A percentile compares a stretch with the other conserved stretches of the same genome.
phyloP scores from a whole-genome alignment of 2,888 invertebrate genomes.

The Trichopoda pennipes region DNA sequence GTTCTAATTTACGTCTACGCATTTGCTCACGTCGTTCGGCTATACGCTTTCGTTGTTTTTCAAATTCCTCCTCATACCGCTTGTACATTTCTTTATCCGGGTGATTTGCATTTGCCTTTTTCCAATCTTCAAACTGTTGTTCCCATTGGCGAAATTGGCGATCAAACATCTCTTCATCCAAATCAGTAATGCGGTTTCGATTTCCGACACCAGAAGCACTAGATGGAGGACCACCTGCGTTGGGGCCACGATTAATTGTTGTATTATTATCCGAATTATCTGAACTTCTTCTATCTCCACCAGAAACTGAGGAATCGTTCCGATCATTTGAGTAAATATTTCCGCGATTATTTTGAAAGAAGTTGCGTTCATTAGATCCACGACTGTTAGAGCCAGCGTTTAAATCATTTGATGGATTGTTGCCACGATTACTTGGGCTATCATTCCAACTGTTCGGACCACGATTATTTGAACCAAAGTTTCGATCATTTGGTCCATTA shows the following conservation, averaged over 20 bases:
- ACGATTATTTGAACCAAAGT: slow-evolving; percentile 40
- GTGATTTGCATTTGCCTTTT: slow-evolving; percentile 93
- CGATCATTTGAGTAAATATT: slow-evolving; percentile 27
- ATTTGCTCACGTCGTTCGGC: slow-evolving; percentile 91
- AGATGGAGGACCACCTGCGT: neutral
- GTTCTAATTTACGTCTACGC: slow-evolving; percentile 83
- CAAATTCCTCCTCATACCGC: slow-evolving; percentile 94
- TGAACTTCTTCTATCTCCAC: neutral
- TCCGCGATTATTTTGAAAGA: neutral
- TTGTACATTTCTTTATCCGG: slow-evolving; percentile 93
- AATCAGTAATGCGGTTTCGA: slow-evolving; percentile 82
- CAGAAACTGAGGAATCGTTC: neutral
- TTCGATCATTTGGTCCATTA: neutral
- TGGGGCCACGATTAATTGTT: slow-evolving; percentile 19
- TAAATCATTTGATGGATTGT: neutral
- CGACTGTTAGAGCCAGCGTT: slow-evolving; percentile 29
- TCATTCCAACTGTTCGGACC: slow-evolving; percentile 31
- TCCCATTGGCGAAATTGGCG: slow-evolving; percentile 95
- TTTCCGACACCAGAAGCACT: neutral
- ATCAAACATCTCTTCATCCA: slow-evolving; percentile 92
- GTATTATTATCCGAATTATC: neutral
- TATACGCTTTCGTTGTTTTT: slow-evolving; percentile 89
- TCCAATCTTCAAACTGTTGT: slow-evolving; percentile 95
- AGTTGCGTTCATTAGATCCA: neutral
- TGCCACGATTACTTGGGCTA: slow-evolving; percentile 38